A percentile compares a stretch with the other conserved stretches of the same genome.
These are phyloP conservation scores for Petrolisthes manimaculis DNA, from an alignment of 2,888 invertebrate species.

Conservation along the genomic window DNA sequence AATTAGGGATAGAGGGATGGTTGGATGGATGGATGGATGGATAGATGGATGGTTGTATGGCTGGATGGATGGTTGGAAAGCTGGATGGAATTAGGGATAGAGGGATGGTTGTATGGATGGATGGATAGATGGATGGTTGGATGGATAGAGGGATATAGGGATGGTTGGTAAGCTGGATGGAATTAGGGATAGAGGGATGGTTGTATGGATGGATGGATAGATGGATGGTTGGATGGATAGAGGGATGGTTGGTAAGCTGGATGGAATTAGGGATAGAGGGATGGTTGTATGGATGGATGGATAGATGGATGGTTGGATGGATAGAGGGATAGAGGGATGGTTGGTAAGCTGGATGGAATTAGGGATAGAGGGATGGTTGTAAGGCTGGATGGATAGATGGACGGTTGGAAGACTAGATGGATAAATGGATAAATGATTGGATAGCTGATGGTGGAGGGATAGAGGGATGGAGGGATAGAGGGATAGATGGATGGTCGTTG, in stretches of 20 bases:
- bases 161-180: background rate
- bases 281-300: background rate
- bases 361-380: background rate
- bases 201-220: background rate
- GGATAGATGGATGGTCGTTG: background rate
- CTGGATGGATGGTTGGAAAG: background rate
- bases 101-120: background rate
- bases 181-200: too few relatives aligned
- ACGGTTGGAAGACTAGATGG: background rate
- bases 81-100: too few relatives aligned
- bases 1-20: background rate
- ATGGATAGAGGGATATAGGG: background rate
- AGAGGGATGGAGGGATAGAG: background rate
- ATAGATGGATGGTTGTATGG: background rate
- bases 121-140: background rate
- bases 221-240: background rate
- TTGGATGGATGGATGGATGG: background rate
- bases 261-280: constrained; percentile 2
- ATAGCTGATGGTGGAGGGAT: background rate
- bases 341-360: background rate
- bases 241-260: background rate
- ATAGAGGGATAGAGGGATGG: background rate
- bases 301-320: background rate
- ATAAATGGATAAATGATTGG: too few relatives aligned
- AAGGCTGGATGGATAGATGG: background rate